Conservation (phyloP, 2,888 invertebrate genomes). For the Epinotia bilunana region DNA sequence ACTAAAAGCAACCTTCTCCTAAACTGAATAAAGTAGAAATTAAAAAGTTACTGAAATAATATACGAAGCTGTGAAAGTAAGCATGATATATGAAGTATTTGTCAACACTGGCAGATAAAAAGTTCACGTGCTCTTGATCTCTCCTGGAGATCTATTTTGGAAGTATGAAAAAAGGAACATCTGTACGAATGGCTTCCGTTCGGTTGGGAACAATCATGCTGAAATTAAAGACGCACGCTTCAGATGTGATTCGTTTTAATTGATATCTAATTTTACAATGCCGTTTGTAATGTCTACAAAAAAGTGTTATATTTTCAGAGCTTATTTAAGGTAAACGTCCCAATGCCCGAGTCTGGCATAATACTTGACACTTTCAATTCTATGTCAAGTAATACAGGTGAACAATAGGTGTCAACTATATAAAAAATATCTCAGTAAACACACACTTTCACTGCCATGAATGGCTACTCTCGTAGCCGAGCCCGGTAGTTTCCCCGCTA, state of each 20-base stretch:
- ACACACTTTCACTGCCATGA: too few relatives aligned
- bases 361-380: too few relatives aligned
- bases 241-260: conserved; percentile 49
- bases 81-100: conserved; percentile 54
- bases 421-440: too few relatives aligned
- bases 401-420: too few relatives aligned
- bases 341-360: too few relatives aligned
- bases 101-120: conserved; percentile 62
- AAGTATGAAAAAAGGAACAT: conserved; percentile 57
- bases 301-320: not conserved
- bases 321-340: not conserved
- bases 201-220: conserved; percentile 60
- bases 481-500: too few relatives aligned
- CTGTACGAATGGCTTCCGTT: conserved; percentile 65
- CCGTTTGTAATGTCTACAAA: not conserved
- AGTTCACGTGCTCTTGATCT: conserved; percentile 52
- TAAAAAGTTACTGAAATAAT: not conserved
- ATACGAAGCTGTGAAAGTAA: not conserved
- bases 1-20: not conserved
- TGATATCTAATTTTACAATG: conserved; percentile 23
- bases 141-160: conserved; percentile 57
- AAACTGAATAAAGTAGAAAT: not conserved
- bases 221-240: conserved; percentile 56
- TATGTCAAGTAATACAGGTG: too few relatives aligned
- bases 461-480: too few relatives aligned